phyloP scores from a whole-genome alignment of 1,140 invertebrate genomes.

The Mesaphorura yosii region DNA sequence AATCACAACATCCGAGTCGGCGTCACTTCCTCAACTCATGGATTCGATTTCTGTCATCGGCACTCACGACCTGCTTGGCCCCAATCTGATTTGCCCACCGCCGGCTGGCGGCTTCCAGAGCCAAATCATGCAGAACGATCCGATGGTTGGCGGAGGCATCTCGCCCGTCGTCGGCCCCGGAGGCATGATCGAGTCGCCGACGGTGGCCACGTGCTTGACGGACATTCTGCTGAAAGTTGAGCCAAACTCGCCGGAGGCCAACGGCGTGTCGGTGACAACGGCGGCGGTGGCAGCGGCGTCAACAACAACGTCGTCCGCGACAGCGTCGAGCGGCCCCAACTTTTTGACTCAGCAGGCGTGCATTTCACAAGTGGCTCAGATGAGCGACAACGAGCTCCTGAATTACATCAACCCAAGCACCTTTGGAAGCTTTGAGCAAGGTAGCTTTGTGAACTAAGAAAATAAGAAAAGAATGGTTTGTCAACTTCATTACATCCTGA shows the following conservation, averaged over 20 bases:
- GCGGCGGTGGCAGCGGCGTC: not conserved
- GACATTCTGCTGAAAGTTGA: not conserved
- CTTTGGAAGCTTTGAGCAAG: conserved; percentile 64
- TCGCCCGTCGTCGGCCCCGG: no score
- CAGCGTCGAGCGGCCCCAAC: not conserved
- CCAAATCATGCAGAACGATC: not conserved
- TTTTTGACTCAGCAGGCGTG: conserved; percentile 1
- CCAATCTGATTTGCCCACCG: not conserved
- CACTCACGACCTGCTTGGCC: not conserved
- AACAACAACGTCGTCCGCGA: not conserved
- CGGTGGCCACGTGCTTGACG: not conserved
- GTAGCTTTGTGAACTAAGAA: no score
- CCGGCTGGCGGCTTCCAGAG: not conserved
- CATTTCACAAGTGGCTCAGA: conserved; percentile 47
- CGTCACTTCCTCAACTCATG: not conserved
- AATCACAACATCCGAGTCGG: not conserved
- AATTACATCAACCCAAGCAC: conserved; percentile 75
- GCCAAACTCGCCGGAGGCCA: not conserved
- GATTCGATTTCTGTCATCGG: not conserved
- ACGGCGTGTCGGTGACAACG: not conserved
- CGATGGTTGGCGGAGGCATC: not conserved
- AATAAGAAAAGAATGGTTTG: no score
- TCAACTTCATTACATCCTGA: no score
- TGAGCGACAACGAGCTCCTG: conserved; percentile 71
- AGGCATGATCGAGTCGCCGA: not conserved